phyloP scores from a whole-genome alignment of 2,888 invertebrate species.

The Sarcophaga carnaria region DNA sequence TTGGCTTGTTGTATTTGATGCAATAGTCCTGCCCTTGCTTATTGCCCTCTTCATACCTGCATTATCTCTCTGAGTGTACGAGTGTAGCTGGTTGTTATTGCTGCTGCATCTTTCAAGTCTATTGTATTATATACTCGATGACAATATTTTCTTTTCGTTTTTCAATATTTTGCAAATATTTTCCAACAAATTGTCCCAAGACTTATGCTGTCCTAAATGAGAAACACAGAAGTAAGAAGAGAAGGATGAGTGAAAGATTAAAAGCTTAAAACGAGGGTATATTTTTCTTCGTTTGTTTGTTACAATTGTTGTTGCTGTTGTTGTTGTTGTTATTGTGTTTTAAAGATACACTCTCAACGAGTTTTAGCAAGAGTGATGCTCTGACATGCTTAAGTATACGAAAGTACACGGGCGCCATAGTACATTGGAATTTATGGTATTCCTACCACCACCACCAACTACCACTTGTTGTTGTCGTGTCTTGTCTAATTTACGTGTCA shows the following conservation, averaged over 20 bases:
- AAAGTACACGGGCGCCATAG: neutral
- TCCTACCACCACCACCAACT: slow-evolving; percentile 47
- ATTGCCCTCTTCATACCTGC: no score
- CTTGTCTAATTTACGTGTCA: slow-evolving; percentile 65
- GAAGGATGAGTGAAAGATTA: slow-evolving; percentile 21
- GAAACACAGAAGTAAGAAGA: neutral
- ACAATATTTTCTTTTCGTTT: slow-evolving; percentile 28
- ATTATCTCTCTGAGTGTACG: neutral
- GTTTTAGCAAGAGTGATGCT: slow-evolving; percentile 40
- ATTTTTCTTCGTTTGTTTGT: neutral
- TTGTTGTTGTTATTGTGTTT: no score
- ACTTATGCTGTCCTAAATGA: neutral
- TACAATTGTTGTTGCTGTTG: no score
- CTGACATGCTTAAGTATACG: slow-evolving; percentile 55
- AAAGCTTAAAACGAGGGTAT: neutral
- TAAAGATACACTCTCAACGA: neutral
- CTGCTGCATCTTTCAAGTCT: slow-evolving; percentile 32
- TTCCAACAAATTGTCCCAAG: neutral
- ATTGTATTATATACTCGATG: neutral
- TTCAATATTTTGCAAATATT: slow-evolving; percentile 9
- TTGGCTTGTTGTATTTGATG: no score
- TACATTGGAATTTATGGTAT: slow-evolving; percentile 63
- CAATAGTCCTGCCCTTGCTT: no score
- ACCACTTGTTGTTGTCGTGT: slow-evolving; percentile 47
- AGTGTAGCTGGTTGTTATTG: neutral